These are phyloP conservation scores for Mycetomoellerius zeteki DNA, from an alignment of 1,140 invertebrate species.

Conservation along the genomic window DNA sequence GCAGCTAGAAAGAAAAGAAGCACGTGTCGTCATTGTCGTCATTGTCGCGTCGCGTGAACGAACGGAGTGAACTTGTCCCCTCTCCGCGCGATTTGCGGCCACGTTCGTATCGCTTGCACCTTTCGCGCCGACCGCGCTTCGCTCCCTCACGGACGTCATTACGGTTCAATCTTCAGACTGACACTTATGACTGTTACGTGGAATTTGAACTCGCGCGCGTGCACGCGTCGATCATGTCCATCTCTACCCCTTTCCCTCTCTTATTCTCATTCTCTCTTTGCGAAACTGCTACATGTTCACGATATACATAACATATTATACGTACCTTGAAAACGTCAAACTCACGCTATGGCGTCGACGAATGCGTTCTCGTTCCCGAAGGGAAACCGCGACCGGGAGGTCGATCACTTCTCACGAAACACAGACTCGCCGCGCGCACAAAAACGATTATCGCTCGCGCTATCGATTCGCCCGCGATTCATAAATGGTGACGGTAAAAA, in stretches of 20 bases:
- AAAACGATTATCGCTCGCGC: too few species aligned
- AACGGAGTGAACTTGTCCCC: too few species aligned
- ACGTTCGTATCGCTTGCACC: neutral
- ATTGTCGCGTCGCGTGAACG: too few species aligned
- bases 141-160: neutral
- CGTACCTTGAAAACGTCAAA: constrained; percentile 71
- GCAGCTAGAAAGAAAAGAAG: neutral
- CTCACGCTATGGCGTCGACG: constrained; percentile 65
- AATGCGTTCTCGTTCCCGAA: constrained; percentile 39
- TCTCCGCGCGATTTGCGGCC: neutral
- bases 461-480: too few species aligned
- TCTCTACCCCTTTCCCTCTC: neutral
- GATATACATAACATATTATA: neutral
- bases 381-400: neutral
- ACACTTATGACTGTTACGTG: neutral
- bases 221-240: neutral
- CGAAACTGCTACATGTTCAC: neutral
- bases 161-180: neutral
- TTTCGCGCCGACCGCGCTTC: neutral
- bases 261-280: neutral
- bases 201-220: constrained; percentile 22
- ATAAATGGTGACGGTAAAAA: too few species aligned
- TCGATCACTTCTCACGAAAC: neutral
- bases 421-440: constrained; percentile 25
- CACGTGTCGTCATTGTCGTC: neutral